These are phyloP conservation scores for Neodiprion fabricii DNA, from an alignment of 1,140 invertebrate genomes.

Conservation along the genomic window DNA sequence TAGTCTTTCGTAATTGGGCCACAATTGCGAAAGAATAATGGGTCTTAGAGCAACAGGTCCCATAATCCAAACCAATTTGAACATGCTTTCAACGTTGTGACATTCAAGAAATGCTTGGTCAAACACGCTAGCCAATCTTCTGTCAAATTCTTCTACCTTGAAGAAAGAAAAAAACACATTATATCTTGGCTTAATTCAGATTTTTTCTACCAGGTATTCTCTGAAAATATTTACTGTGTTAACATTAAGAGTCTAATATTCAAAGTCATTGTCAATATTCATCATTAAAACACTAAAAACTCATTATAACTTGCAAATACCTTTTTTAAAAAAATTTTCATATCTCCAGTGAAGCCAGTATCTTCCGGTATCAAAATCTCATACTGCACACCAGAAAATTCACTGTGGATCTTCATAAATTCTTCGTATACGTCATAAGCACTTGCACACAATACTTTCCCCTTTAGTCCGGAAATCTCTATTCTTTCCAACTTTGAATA, in stretches of 20 bases:
- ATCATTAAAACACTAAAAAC: no score
- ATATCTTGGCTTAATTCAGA: no score
- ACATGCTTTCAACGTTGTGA: constrained; percentile 70
- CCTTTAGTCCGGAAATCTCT: constrained; percentile 81
- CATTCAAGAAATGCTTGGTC: constrained; percentile 80
- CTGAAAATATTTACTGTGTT: neutral
- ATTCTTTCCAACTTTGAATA: constrained; percentile 88
- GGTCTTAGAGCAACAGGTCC: constrained; percentile 76
- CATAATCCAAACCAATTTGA: constrained; percentile 75
- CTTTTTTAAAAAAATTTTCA: constrained; percentile 51
- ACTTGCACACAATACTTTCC: constrained; percentile 67
- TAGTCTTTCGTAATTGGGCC: constrained; percentile 66
- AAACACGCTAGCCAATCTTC: constrained; percentile 76
- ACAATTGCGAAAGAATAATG: constrained; percentile 72
- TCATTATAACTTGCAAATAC: constrained; percentile 22
- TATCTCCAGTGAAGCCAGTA: constrained; percentile 66
- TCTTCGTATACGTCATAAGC: constrained; percentile 68
- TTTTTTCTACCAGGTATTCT: no score
- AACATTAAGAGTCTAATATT: neutral
- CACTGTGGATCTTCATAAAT: constrained; percentile 73
- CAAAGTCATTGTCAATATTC: no score
- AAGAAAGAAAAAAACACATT: neutral
- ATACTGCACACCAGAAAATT: constrained; percentile 73
- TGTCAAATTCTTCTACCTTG: constrained; percentile 73
- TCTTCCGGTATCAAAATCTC: constrained; percentile 74